Evolutionary conservation across 2,888 invertebrate species (phyloP).

Genomic region (Timema cristinae): DNA sequence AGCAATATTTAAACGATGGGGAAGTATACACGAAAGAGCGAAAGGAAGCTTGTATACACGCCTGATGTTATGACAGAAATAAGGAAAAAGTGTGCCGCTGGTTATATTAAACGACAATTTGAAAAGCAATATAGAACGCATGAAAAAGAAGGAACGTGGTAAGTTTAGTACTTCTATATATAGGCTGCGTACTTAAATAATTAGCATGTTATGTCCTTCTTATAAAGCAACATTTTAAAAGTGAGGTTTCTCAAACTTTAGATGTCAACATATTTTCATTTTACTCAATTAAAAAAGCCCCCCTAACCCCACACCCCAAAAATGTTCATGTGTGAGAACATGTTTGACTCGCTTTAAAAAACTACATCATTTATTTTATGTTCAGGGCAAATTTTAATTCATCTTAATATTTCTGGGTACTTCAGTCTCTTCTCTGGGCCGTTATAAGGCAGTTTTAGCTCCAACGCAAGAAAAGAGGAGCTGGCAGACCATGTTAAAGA

Average conservation of each 20-base stretch:
- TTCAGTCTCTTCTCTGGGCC: neutral
- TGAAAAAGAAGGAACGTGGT: neutral
- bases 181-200: too few species aligned
- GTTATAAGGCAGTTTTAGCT: slow-evolving; percentile 30
- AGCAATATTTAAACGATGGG: neutral
- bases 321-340: neutral
- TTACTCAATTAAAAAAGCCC: too few species aligned
- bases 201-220: too few species aligned
- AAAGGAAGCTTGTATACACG: neutral
- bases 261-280: too few species aligned
- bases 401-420: slow-evolving; percentile 14
- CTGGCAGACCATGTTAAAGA: slow-evolving; percentile 40
- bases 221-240: too few species aligned
- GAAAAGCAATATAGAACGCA: neutral
- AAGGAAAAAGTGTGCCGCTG: neutral
- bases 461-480: slow-evolving; percentile 32
- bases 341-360: neutral
- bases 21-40: slow-evolving; percentile 2
- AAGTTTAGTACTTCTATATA: neutral
- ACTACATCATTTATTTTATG: too few species aligned
- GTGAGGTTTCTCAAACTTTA: too few species aligned
- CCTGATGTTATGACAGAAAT: neutral
- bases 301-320: neutral
- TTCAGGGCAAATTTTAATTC: too few species aligned
- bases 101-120: neutral